phyloP scores from a whole-genome alignment of 2,797 vertebrate species.

The Echiichthys vipera region DNA sequence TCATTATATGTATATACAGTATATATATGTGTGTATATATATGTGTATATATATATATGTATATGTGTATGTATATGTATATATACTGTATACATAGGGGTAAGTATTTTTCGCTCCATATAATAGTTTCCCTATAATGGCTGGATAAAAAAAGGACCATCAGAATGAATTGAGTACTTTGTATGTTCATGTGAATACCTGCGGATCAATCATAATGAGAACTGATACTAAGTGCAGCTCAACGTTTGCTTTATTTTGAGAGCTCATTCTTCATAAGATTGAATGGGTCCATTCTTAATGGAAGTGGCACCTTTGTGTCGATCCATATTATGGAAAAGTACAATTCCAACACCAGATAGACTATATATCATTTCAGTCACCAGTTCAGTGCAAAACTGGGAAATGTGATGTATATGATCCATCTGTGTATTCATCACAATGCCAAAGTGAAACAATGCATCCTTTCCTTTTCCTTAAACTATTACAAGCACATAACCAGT shows the following conservation, averaged over 20 bases:
- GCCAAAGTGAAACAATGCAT: too few species aligned
- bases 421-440: too few species aligned
- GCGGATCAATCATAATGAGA: slow-evolving; percentile 34
- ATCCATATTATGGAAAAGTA: slow-evolving; percentile 28
- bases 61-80: too few species aligned
- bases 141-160: background rate
- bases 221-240: slow-evolving; percentile 14
- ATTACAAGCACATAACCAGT: too few species aligned
- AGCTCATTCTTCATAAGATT: slow-evolving; percentile 21
- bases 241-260: slow-evolving; percentile 1
- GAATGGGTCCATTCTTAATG: slow-evolving; percentile 13
- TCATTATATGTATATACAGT: too few species aligned
- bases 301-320: slow-evolving; percentile 29
- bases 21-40: too few species aligned
- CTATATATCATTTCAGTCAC: slow-evolving; percentile 38
- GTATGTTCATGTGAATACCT: background rate
- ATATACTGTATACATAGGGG: too few species aligned
- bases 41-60: too few species aligned
- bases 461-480: too few species aligned
- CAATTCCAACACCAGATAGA: slow-evolving; percentile 7
- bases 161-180: background rate
- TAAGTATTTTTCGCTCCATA: background rate
- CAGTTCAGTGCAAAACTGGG: too few species aligned
- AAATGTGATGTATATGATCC: too few species aligned
- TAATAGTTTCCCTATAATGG: background rate